Conservation (phyloP, 2,888 invertebrate species). For the Megaustenia siamemsis region DNA sequence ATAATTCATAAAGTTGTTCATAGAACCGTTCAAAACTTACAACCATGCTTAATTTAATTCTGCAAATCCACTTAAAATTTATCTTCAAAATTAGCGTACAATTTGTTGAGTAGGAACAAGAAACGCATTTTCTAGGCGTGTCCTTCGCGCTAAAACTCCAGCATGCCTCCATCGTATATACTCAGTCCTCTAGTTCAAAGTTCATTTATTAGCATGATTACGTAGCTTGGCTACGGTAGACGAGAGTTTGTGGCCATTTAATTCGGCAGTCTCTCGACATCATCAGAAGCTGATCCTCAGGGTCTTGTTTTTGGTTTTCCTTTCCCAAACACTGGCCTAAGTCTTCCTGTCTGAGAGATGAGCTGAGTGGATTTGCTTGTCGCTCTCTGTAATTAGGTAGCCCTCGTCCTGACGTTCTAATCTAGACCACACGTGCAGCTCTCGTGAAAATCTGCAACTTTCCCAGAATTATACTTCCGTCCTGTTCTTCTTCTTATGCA, state of each 20-base stretch:
- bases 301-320: slow-evolving; percentile 19
- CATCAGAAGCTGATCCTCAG: background rate
- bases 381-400: slow-evolving; percentile 22
- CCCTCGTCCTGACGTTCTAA: background rate
- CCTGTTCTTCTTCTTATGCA: background rate
- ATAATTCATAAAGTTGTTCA: too few relatives aligned
- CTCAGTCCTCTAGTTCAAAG: background rate
- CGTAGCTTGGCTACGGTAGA: background rate
- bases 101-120: too few relatives aligned
- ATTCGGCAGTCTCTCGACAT: background rate
- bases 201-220: background rate
- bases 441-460: background rate
- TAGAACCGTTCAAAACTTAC: too few relatives aligned
- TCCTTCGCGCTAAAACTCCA: too few relatives aligned
- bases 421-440: slow-evolving; percentile 20
- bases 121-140: too few relatives aligned
- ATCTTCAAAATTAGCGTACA: too few relatives aligned
- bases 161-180: too few relatives aligned
- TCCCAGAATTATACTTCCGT: background rate
- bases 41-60: too few relatives aligned
- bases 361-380: slow-evolving; percentile 28
- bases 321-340: background rate
- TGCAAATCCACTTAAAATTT: too few relatives aligned
- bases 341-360: background rate
- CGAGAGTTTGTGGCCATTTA: background rate